A percentile compares a stretch with the other conserved stretches of the same genome.
Evolutionary conservation across 2,113 vertebrate species (phyloP).

Genomic region (Pteronura brasiliensis): DNA sequence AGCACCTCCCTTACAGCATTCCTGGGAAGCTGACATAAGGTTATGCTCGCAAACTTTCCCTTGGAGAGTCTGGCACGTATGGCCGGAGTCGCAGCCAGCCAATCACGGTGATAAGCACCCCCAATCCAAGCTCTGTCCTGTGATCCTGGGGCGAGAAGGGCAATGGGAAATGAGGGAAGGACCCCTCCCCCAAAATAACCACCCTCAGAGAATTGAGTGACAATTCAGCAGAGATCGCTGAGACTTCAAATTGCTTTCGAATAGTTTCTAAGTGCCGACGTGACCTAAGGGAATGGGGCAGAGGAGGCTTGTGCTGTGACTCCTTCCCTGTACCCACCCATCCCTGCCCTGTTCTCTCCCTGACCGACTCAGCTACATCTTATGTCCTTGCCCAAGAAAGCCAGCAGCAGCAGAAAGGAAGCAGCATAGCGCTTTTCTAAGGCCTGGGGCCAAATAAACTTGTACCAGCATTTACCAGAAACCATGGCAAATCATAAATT

Average conservation of each 20-base stretch:
- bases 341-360: neutral
- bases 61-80: neutral
- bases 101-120: neutral
- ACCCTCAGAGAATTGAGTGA: neutral
- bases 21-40: neutral
- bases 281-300: neutral
- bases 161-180: neutral
- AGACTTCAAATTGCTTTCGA: neutral
- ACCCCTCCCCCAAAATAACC: neutral
- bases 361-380: neutral
- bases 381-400: neutral
- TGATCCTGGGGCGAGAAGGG: neutral
- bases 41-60: neutral
- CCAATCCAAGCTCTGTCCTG: neutral
- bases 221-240: neutral
- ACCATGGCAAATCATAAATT: constrained; percentile 52
- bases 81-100: neutral
- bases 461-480: constrained; percentile 53
- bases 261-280: neutral
- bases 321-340: neutral
- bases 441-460: constrained; percentile 44
- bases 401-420: neutral
- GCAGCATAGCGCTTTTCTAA: neutral
- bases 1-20: neutral
- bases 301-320: no score